phyloP scores from a whole-genome alignment of 2,888 invertebrate species.

The Cryptops parisi region DNA sequence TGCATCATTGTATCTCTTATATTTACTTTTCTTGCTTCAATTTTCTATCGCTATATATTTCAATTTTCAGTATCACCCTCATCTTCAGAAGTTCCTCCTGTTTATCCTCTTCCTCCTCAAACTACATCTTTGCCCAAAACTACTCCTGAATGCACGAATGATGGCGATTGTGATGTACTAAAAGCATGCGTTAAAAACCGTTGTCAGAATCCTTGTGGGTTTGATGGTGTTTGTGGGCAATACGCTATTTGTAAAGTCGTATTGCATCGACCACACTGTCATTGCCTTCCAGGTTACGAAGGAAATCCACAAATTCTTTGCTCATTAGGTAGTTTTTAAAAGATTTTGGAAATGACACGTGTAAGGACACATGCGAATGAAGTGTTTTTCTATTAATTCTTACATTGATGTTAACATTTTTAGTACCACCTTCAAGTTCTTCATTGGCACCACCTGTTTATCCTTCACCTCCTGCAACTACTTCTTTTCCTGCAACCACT shows the following conservation, averaged over 20 bases:
- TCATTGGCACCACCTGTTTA: too few relatives aligned
- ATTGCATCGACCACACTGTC: slow-evolving; percentile 58
- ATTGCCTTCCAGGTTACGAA: slow-evolving; percentile 74
- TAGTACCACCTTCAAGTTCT: background rate
- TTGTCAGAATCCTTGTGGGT: slow-evolving; percentile 68
- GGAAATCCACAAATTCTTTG: slow-evolving; percentile 34
- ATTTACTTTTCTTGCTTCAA: slow-evolving; percentile 10
- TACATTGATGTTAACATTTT: background rate
- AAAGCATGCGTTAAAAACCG: slow-evolving; percentile 66
- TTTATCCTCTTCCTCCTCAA: slow-evolving; percentile 1
- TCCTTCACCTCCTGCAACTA: too few relatives aligned
- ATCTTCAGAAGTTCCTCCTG: background rate
- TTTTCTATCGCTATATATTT: background rate
- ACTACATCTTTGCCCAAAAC: slow-evolving; percentile 10
- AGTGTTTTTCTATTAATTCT: background rate
- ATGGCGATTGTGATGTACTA: slow-evolving; percentile 71
- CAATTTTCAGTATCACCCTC: too few relatives aligned
- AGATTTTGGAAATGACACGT: too few relatives aligned
- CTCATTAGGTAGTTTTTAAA: background rate
- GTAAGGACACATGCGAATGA: too few relatives aligned
- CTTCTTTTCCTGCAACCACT: background rate
- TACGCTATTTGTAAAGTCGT: slow-evolving; percentile 58
- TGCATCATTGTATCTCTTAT: slow-evolving; percentile 14
- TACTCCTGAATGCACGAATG: slow-evolving; percentile 53
- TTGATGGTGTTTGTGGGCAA: slow-evolving; percentile 50